A percentile compares a stretch with the other conserved stretches of the same genome.
These are phyloP conservation scores for Myotis myotis DNA, from an alignment of 2,797 vertebrate genomes.

Conservation along the genomic window DNA sequence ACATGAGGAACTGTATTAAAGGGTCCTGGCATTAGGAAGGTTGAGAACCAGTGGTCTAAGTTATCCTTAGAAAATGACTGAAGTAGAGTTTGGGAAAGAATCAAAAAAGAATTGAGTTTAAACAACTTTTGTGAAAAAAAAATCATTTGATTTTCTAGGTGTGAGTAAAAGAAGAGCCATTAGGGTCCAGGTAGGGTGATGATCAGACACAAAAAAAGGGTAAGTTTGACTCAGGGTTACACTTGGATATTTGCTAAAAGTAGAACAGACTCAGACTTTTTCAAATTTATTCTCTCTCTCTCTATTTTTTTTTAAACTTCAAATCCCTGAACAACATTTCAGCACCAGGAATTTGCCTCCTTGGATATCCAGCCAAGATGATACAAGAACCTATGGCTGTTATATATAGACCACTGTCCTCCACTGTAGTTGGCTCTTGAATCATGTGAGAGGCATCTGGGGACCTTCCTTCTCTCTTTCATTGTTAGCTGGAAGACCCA, in stretches of 20 bases:
- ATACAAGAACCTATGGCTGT: neutral
- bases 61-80: neutral
- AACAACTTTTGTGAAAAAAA: neutral
- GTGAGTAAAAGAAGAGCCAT: neutral
- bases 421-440: neutral
- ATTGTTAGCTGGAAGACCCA: neutral
- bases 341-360: neutral
- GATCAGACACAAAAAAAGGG: neutral
- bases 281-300: neutral
- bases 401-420: too few relatives aligned
- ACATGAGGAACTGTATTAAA: too few relatives aligned
- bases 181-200: neutral
- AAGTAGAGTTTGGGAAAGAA: neutral
- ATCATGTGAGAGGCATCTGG: neutral
- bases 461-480: neutral
- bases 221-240: neutral
- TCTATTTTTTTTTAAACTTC: too few relatives aligned
- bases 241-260: neutral
- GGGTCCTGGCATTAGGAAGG: too few relatives aligned
- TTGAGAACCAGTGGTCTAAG: neutral
- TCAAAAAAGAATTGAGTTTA: neutral
- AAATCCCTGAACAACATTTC: neutral
- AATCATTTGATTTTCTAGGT: neutral
- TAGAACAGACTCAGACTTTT: neutral
- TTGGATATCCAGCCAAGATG: too few relatives aligned